Evolutionary conservation across 1,140 invertebrate genomes (phyloP).

Genomic region (Tetraneura akinire): DNA sequence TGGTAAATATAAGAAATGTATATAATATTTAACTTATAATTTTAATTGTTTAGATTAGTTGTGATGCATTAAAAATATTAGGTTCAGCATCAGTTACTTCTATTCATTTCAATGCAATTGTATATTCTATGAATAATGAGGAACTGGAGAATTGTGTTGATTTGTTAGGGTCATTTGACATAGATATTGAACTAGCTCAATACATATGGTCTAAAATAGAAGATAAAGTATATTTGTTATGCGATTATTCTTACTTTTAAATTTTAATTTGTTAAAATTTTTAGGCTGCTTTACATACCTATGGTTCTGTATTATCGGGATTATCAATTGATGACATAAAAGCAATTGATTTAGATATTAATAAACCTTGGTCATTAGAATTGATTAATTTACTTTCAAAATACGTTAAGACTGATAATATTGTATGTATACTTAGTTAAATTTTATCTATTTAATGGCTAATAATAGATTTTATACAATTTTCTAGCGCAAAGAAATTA

Average conservation of each 20-base stretch:
- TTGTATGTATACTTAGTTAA: slow-evolving; percentile 17
- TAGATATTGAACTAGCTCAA: background rate
- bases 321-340: slow-evolving; percentile 15
- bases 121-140: slow-evolving; percentile 18
- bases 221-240: slow-evolving; percentile 21
- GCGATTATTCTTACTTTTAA: background rate
- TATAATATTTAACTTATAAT: background rate
- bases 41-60: slow-evolving; percentile 13
- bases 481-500: slow-evolving; percentile 37
- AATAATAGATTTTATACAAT: background rate
- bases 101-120: background rate
- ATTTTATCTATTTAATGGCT: background rate
- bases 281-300: slow-evolving; percentile 33
- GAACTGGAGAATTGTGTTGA: slow-evolving; percentile 28
- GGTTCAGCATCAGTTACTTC: slow-evolving; percentile 12
- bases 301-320: slow-evolving; percentile 42
- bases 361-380: slow-evolving; percentile 38
- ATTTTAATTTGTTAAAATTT: background rate
- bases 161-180: slow-evolving; percentile 34
- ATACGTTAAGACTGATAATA: background rate
- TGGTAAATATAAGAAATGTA: too few species aligned
- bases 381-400: slow-evolving; percentile 19
- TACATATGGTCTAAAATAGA: slow-evolving; percentile 2
- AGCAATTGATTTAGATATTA: slow-evolving; percentile 20
- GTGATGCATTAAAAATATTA: slow-evolving; percentile 36